A percentile compares a stretch with the other conserved stretches of the same genome.
phyloP scores from a whole-genome alignment of 2,797 vertebrate species.

The Rhinichthys osculus region DNA sequence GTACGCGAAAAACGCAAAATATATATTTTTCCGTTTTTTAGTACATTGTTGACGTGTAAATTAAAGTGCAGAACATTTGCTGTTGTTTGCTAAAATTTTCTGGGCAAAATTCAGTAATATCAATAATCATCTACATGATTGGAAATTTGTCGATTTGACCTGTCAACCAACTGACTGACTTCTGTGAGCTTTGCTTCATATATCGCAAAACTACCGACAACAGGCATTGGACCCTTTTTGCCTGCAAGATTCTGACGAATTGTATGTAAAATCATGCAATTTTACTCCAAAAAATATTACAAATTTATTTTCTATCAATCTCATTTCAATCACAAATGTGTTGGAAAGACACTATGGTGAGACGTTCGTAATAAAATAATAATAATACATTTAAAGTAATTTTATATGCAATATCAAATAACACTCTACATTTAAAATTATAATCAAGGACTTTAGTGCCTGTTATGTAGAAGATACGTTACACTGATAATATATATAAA shows the following conservation, averaged over 20 bases:
- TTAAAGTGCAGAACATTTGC: neutral
- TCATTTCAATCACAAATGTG: neutral
- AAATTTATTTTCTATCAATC: neutral
- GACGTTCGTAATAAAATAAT: neutral
- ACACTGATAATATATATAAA: too few species aligned
- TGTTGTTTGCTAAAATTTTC: neutral
- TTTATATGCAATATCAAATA: neutral
- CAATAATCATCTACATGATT: neutral
- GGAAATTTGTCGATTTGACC: neutral
- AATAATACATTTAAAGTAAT: neutral
- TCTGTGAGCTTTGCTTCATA: neutral
- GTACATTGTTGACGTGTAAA: too few species aligned
- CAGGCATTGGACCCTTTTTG: neutral
- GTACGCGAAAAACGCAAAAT: too few species aligned
- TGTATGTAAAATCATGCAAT: neutral
- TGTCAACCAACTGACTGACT: neutral
- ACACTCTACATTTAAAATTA: too few species aligned
- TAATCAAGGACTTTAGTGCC: too few species aligned
- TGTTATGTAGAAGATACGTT: too few species aligned
- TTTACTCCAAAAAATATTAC: neutral
- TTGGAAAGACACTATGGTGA: neutral
- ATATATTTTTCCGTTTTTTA: rapidly evolving
- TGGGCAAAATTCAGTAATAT: neutral
- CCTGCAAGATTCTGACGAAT: neutral
- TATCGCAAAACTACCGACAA: neutral